Evolutionary conservation across 2,797 vertebrate species (phyloP).

Genomic region (Gymnoscopelus microlampas): DNA sequence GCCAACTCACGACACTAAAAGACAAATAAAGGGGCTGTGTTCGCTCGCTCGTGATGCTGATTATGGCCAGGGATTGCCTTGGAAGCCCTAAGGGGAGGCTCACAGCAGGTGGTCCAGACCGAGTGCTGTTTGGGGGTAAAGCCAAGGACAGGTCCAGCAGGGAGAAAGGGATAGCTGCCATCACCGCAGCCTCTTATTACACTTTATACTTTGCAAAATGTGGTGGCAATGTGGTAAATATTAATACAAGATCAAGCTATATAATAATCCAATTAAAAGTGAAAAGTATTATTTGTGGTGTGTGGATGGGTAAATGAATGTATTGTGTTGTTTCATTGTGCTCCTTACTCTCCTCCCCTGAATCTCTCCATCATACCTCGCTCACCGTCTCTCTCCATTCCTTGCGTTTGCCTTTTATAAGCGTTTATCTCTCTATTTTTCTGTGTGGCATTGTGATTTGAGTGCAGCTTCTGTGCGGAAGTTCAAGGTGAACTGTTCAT

Average conservation of each 20-base stretch:
- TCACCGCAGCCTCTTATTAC: constrained; percentile 6
- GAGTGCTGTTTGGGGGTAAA: background rate
- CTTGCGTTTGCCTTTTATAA: constrained; percentile 11
- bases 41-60: background rate
- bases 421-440: constrained; percentile 13
- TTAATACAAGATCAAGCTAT: too few species aligned
- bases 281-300: too few species aligned
- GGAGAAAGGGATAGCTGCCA: background rate
- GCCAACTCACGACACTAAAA: background rate
- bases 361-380: background rate
- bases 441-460: constrained; percentile 17
- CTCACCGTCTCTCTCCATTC: background rate
- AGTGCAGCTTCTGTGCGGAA: constrained; percentile 22
- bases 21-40: background rate
- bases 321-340: background rate
- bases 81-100: background rate
- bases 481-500: constrained; percentile 55
- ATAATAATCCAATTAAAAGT: too few species aligned
- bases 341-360: background rate
- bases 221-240: too few species aligned
- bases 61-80: background rate
- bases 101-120: background rate
- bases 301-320: background rate
- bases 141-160: background rate
- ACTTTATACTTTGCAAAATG: background rate